Evolutionary conservation across 2,797 vertebrate species (phyloP).

Genomic region (Glossophaga mutica): DNA sequence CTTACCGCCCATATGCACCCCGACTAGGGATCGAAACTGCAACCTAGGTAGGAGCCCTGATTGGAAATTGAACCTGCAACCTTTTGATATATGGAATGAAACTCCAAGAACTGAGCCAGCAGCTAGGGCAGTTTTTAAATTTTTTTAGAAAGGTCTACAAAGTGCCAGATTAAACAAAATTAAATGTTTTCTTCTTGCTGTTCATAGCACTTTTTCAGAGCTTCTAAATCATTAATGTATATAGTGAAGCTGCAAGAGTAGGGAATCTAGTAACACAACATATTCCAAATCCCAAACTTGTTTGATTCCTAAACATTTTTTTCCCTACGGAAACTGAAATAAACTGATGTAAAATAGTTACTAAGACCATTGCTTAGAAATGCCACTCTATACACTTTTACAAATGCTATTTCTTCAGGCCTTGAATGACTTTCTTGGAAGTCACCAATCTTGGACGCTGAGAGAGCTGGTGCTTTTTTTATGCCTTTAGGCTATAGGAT

Average conservation of each 20-base stretch:
- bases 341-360: not conserved
- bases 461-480: not conserved
- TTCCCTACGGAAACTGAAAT: not conserved
- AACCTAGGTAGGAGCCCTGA: not conserved
- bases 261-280: not conserved
- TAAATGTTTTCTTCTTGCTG: constrained; percentile 39
- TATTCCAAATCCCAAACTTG: not conserved
- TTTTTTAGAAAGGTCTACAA: not conserved
- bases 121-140: not conserved
- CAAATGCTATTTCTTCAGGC: not conserved
- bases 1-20: not conserved
- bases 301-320: not conserved
- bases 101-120: not conserved
- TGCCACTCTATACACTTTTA: not conserved
- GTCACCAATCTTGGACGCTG: not conserved
- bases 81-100: not conserved
- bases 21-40: too few species aligned
- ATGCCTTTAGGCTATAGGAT: not conserved
- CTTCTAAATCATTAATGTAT: not conserved
- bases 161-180: constrained; percentile 28
- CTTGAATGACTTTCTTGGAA: not conserved
- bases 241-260: not conserved
- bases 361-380: not conserved
- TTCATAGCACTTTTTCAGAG: constrained; percentile 8
- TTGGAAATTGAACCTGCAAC: not conserved